Base-by-base conservation (phyloP, 1,140 invertebrate species). In the Tenebrio molitor region DNA sequence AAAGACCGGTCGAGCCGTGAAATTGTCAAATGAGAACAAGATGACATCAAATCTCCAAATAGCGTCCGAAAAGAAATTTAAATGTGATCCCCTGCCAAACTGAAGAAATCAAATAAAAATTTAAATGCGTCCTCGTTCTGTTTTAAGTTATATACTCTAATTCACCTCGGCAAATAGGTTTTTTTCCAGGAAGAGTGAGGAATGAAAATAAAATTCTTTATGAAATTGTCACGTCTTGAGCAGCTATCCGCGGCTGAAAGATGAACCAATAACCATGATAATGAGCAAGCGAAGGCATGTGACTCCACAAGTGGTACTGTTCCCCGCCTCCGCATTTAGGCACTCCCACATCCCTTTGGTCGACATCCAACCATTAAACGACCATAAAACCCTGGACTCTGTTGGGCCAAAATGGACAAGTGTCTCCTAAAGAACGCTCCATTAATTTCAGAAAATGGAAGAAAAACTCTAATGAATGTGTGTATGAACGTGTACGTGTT, bases 181-280 rank as follows among this genome's bases (percentile, higher is more conserved):
- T 66, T 33, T 65, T 41, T 12, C 66, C 15, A 33, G 23, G 8
- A 69, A 69, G 33, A 41, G 29, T 50, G 44, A 44, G 44, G 39
- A 69, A 50, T 50, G 42, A 65, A 69, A 69, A 69, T 69, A 69
- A 69, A 69, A 46, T 69, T 69, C 66, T 69, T 69, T 69, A 69
- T 69, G 66, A 69, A 69, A 69, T 69, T 69, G 66, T 69, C 66
- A 69, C 66, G 66, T 69, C 66, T 50, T 46, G 66, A 69, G 39
- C 64, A 66, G 64, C 64, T 66, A 66, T 66, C 64, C 64, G 64
- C 36, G 34, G 64, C 42, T 50, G 66, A 69, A 69, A 69, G 66
- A 69, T 69, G 66, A 69, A 69, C 66, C 66, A 69, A 69, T 69
- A 69, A 69, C 66, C 39, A 69, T 69, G 66, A 46, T 46, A 69